Evolutionary conservation across 53 echinoderm and acorn worm species (phyloP).

Genomic region (Astropecten irregularis): DNA sequence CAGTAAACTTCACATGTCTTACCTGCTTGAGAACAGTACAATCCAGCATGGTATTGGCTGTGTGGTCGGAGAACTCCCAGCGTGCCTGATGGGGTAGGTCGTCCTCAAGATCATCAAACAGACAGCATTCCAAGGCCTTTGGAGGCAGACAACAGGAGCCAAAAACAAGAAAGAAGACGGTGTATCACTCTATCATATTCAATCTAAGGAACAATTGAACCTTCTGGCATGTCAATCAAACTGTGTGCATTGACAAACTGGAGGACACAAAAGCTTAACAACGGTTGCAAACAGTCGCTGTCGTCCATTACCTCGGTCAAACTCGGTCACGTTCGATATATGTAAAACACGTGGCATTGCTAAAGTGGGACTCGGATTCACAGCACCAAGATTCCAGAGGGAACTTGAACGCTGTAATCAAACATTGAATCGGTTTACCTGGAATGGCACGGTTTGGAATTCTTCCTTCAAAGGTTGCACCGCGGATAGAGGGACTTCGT

Average conservation of each 20-base stretch:
- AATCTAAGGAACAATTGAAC: too few relatives aligned
- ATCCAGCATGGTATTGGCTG: constrained; percentile 63
- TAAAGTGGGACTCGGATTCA: too few relatives aligned
- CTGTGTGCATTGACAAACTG: too few relatives aligned
- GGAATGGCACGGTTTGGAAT: constrained; percentile 83
- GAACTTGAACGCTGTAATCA: neutral
- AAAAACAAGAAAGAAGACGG: neutral
- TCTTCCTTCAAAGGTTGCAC: constrained; percentile 79
- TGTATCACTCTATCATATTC: too few relatives aligned
- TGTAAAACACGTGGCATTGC: too few relatives aligned
- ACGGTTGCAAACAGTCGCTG: too few relatives aligned
- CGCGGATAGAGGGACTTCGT: constrained; percentile 77
- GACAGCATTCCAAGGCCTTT: constrained; percentile 85
- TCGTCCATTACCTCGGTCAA: too few relatives aligned
- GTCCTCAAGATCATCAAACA: constrained; percentile 75
- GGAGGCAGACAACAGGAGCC: neutral
- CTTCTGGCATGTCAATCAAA: too few relatives aligned
- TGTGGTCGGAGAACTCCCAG: constrained; percentile 90
- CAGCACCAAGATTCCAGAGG: too few relatives aligned
- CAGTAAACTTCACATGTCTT: constrained; percentile 21
- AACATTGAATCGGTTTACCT: constrained; percentile 75
- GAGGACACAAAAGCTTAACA: too few relatives aligned
- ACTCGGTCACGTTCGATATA: too few relatives aligned
- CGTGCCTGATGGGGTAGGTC: constrained; percentile 84
- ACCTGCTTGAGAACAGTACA: constrained; percentile 81